Base-by-base conservation (phyloP, 1,140 invertebrate species). In the Holcopasites calliopsidis region DNA sequence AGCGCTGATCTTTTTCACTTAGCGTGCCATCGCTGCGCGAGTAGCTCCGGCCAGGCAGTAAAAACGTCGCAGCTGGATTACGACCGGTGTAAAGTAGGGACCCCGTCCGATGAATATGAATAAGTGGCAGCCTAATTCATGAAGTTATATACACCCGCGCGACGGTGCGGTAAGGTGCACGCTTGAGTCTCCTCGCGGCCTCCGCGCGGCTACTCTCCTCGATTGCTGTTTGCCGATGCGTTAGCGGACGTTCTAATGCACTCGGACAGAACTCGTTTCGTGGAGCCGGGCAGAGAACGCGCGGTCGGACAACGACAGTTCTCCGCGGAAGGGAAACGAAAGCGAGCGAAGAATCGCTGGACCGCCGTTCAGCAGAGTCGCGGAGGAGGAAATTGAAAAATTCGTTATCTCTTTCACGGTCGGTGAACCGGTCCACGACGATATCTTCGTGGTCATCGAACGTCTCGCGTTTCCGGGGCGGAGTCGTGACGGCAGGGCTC, bases 101-200 rank as follows among this genome's bases (percentile, higher is more conserved):
- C 62, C 49, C 44, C n/a, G n/a, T n/a, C 28, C 69, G 40, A 82
- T 77, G 79, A 82, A 82, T 82, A 82, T 77, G 80, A 82, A 82
- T 78, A 82, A 82, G 69, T 58, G 79, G n/a, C 35, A 26, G 47
- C 49, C 54, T 62, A 72, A 77, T 77, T 64, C 64, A 44, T 54
- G 26, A 8, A 3, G 10, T 49, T 26, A 49, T 35, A 13, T 40
- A n/a, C 44, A 47, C n/a, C 16, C 44, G 44, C n/a, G 44, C n/a
- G 44, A n/a, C n/a, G n/a, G n/a, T n/a, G n/a, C n/a, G n/a, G n/a
- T n/a, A n/a, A 40, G 3, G 40, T 21, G 11, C 40, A 18, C 40
- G 18, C 21, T 44, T 62, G n/a, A n/a, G n/a, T 54, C 31, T 42
- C 26, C n/a, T 13, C 13, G 40, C 33, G n/a, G n/a, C n/a, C n/a